A percentile compares a stretch with the other conserved stretches of the same genome.
Evolutionary conservation across 1,140 invertebrate species (phyloP).

Genomic region (Papilio dardanus): DNA sequence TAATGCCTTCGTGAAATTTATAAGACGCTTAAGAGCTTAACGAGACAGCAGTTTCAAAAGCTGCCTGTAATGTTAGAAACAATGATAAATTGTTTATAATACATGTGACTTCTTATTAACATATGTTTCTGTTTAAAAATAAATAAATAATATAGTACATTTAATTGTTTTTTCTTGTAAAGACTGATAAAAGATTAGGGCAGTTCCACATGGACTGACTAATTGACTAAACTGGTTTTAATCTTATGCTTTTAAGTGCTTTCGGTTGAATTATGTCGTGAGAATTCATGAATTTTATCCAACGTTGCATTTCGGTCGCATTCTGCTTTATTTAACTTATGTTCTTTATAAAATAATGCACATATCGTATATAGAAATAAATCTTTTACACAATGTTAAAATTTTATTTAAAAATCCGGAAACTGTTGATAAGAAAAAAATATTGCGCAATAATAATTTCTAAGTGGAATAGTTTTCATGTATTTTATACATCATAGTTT

Average conservation of each 20-base stretch:
- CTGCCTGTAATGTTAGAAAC: background rate
- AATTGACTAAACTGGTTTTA: background rate
- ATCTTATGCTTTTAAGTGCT: too few species aligned
- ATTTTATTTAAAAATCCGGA: background rate
- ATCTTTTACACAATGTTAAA: background rate
- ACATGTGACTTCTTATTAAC: background rate
- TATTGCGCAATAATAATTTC: background rate
- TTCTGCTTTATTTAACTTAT: background rate
- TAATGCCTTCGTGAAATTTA: constrained; percentile 4
- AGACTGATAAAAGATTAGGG: background rate
- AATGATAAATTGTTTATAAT: background rate
- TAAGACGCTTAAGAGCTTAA: background rate
- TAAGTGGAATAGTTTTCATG: background rate
- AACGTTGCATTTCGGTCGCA: background rate
- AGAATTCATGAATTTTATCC: background rate
- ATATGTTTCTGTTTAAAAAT: background rate
- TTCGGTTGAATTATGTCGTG: too few species aligned
- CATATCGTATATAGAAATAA: too few species aligned
- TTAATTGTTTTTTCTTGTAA: background rate
- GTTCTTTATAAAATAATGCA: background rate
- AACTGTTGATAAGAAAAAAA: too few species aligned
- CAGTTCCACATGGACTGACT: background rate
- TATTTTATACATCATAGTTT: background rate
- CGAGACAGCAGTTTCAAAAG: background rate
- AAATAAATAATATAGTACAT: background rate